phyloP scores from a whole-genome alignment of 2,888 invertebrate genomes.

The Ochropacha duplaris region DNA sequence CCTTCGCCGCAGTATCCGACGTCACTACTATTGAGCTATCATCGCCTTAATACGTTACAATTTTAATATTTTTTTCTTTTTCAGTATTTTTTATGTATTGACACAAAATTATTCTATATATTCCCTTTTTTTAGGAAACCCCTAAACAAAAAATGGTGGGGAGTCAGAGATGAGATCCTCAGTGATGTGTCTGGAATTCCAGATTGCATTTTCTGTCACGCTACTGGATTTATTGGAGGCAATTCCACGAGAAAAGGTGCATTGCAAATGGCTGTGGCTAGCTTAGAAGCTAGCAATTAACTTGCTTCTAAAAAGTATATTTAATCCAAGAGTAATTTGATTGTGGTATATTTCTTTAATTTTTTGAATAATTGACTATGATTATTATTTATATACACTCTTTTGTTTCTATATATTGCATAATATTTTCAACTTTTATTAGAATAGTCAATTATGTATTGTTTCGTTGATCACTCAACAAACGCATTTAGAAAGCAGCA shows the following conservation, averaged over 20 bases:
- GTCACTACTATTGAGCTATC: too few relatives aligned
- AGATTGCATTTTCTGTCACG: slow-evolving; percentile 93
- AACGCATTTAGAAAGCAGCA: neutral
- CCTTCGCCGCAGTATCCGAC: too few relatives aligned
- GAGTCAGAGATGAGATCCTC: slow-evolving; percentile 90
- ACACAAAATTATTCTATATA: too few relatives aligned
- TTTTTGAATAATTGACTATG: neutral
- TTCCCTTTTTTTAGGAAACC: slow-evolving; percentile 86
- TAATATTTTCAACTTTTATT: too few relatives aligned
- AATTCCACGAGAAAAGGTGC: slow-evolving; percentile 91
- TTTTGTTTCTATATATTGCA: too few relatives aligned
- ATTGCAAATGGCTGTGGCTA: slow-evolving; percentile 91
- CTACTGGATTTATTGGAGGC: slow-evolving; percentile 96
- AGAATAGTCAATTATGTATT: too few relatives aligned
- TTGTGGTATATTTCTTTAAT: neutral
- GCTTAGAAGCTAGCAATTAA: slow-evolving; percentile 67
- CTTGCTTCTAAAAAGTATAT: neutral
- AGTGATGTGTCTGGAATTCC: slow-evolving; percentile 86
- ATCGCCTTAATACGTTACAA: too few relatives aligned
- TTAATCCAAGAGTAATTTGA: neutral
- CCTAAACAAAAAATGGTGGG: slow-evolving; percentile 92
- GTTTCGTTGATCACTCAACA: neutral
- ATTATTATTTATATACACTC: too few relatives aligned
- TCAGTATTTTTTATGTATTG: too few relatives aligned
- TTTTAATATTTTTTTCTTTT: too few relatives aligned